Evolutionary conservation across 2,888 invertebrate genomes (phyloP).

Genomic region (Tetragonula carbonaria): DNA sequence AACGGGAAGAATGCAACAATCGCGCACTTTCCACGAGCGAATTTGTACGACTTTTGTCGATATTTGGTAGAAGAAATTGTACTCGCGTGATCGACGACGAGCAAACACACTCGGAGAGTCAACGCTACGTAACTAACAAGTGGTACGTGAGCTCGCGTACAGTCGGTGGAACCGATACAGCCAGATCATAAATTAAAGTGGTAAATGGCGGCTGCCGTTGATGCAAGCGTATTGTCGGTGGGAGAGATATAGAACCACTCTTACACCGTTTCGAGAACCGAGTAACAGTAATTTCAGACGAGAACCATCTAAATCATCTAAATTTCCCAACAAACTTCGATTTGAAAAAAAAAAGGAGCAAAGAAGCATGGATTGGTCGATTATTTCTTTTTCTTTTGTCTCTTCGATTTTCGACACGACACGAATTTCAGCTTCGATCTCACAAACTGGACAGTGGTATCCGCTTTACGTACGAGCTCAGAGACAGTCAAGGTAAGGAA

Average conservation of each 20-base stretch:
- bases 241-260: neutral
- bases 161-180: neutral
- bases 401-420: neutral
- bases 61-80: neutral
- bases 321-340: neutral
- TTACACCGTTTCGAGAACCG: neutral
- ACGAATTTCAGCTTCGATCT: neutral
- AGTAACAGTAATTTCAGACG: neutral
- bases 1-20: neutral
- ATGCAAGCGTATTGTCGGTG: neutral
- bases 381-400: no score
- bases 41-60: neutral
- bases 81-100: neutral
- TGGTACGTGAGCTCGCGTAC: neutral
- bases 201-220: neutral
- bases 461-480: conserved; percentile 39
- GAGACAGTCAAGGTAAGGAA: conserved; percentile 59
- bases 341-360: no score
- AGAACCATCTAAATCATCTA: neutral
- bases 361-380: no score
- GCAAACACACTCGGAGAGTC: no score
- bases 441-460: neutral
- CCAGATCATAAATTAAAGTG: neutral
- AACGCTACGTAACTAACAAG: neutral
- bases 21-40: neutral